phyloP scores from a whole-genome alignment of 1,140 invertebrate genomes.

The Agraylea sexmaculata region DNA sequence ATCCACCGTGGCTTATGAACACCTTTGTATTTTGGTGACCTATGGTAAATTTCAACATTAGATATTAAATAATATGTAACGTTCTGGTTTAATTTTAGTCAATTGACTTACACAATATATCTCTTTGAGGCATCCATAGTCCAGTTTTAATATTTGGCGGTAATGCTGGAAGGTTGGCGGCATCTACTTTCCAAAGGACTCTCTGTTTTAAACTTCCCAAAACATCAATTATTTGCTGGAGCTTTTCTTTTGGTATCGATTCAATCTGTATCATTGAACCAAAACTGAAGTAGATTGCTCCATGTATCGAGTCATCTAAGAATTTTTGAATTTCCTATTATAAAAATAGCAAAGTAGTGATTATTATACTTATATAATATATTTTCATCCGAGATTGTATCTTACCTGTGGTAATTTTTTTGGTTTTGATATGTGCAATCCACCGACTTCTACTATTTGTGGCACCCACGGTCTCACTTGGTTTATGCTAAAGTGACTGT shows the following conservation, averaged over 20 bases:
- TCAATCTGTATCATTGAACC: slow-evolving; percentile 50
- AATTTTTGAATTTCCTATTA: slow-evolving; percentile 43
- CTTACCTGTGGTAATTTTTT: slow-evolving; percentile 30
- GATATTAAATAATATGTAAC: not conserved
- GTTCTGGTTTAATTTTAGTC: not conserved
- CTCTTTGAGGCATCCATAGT: slow-evolving; percentile 54
- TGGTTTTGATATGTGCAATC: slow-evolving; percentile 37
- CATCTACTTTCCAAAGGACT: slow-evolving; percentile 47
- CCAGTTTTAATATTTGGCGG: slow-evolving; percentile 49
- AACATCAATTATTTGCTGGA: slow-evolving; percentile 35
- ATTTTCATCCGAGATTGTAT: not conserved
- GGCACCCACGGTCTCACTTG: slow-evolving; percentile 45
- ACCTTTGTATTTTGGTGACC: slow-evolving; percentile 40
- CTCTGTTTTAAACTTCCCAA: slow-evolving; percentile 40
- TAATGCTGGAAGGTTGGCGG: slow-evolving; percentile 37
- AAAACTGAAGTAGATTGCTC: slow-evolving; percentile 57
- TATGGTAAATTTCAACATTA: slow-evolving; percentile 17
- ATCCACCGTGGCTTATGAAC: slow-evolving; percentile 49
- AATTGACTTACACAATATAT: slow-evolving; percentile 44
- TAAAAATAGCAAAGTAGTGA: not conserved
- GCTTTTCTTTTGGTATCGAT: slow-evolving; percentile 35
- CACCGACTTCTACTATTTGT: slow-evolving; percentile 47
- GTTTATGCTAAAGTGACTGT: slow-evolving; percentile 48
- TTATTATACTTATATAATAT: not conserved
- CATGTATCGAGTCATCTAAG: slow-evolving; percentile 43